Base-by-base conservation (phyloP, 2,888 invertebrate genomes). In the Metalampra italica region DNA sequence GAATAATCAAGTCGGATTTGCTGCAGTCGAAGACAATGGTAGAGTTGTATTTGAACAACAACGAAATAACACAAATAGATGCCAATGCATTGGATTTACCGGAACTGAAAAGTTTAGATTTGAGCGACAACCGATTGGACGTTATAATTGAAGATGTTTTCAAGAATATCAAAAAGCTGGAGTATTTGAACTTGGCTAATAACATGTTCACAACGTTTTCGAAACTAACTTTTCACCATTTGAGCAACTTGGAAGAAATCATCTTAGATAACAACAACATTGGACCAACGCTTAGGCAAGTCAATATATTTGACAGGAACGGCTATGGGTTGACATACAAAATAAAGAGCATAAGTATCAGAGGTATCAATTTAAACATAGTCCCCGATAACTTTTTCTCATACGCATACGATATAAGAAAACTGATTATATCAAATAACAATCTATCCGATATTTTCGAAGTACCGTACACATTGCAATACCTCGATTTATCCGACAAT, bases 401-500 rank as follows among this genome's bases (percentile, higher is more conserved):
- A 0, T 78, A 84, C 46, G 82, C 82, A 0, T 88, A 85, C 59
- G 82, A 90, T 56, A 64, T 92, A 45, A 74, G 80, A 49, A 71
- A 74, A 49, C 62, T 92, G 0, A 71, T 76, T 0, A 71, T 92
- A 45, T 78, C 90, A 0, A 85, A 90, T 47, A 94, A 94, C 63
- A 85, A 88, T 11, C 72, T 93, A 1, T 72, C 64, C 0, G 75
- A 76, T 4, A 71, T 93, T 8, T 93, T 93, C 22, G 77, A 84
- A 32, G 62, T 93, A 46, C 92, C 93, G 0, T 83, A 79, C 29
- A 89, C 89, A 0, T 59, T 93, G 7, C 83, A 91, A 62, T 88
- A 90, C 52, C 74, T 94, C 13, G 93, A 93, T 69, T 59, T 93
- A 11, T 93, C 93, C 0, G 91, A 91, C 41, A 93, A 92, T 46